Conservation (phyloP, 2,797 vertebrate genomes). For the Diceros bicornis region DNA sequence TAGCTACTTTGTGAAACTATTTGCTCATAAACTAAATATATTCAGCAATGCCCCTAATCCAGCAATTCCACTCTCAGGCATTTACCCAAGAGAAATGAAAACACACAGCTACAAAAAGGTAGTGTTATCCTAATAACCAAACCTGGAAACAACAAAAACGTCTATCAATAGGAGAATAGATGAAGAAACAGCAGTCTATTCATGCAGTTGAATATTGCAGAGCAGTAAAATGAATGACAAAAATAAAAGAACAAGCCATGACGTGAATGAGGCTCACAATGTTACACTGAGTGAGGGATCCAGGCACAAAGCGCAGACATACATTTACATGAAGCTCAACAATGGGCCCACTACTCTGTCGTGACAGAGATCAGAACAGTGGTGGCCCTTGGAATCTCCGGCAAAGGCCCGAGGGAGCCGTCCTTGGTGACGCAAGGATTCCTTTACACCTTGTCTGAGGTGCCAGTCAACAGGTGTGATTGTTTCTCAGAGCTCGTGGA, state of each 20-base stretch:
- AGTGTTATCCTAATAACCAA: background rate
- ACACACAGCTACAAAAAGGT: background rate
- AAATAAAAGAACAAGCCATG: background rate
- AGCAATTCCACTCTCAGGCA: background rate
- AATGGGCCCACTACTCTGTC: background rate
- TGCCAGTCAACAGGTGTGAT: background rate
- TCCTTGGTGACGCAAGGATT: background rate
- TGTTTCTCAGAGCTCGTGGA: background rate
- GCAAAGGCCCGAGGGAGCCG: background rate
- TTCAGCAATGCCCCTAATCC: background rate
- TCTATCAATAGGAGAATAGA: background rate
- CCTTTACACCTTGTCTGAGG: background rate
- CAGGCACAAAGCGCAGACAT: background rate
- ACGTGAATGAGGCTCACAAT: background rate
- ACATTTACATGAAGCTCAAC: background rate
- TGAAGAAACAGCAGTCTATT: background rate
- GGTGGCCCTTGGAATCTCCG: background rate
- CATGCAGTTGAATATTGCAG: background rate
- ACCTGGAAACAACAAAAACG: background rate
- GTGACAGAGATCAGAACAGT: background rate
- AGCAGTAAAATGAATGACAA: background rate
- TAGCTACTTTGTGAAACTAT: background rate
- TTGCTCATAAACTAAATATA: background rate
- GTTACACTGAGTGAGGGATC: background rate
- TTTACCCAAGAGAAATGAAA: background rate